Conservation (phyloP, 2,113 vertebrate genomes). For the Cettia cetti region DNA sequence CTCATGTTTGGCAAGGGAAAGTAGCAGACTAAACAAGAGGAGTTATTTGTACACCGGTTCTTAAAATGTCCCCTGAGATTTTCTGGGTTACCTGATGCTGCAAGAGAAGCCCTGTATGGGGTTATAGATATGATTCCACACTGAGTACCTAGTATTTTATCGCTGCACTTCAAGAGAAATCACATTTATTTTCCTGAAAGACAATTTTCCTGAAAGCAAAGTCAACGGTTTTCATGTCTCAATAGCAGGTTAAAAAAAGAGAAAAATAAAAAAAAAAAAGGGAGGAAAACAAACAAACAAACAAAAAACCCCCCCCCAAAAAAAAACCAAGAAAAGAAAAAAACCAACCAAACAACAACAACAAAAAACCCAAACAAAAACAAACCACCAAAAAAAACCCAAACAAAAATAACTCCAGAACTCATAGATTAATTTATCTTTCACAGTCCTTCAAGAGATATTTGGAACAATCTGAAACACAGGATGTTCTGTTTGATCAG, state of each 20-base stretch:
- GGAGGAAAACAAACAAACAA: not conserved
- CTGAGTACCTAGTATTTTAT: not conserved
- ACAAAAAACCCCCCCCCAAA: too few species aligned
- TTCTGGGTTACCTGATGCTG: not conserved
- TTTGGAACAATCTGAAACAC: not conserved
- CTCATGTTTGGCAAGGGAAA: not conserved
- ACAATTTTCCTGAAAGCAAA: not conserved
- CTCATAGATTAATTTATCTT: not conserved
- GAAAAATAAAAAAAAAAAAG: not conserved
- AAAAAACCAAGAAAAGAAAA: not conserved
- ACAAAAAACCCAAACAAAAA: not conserved
- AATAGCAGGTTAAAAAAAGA: not conserved
- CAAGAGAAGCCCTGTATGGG: not conserved
- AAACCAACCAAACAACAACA: not conserved
- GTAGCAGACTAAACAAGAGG: not conserved
- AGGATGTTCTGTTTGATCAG: not conserved
- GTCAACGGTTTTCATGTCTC: not conserved
- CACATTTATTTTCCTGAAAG: not conserved
- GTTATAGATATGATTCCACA: not conserved
- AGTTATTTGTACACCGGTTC: not conserved
- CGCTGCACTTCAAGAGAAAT: not conserved
- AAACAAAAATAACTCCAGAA: not conserved
- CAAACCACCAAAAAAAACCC: accelerated
- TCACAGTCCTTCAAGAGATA: not conserved
- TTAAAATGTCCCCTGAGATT: not conserved